phyloP scores from a whole-genome alignment of 1,140 invertebrate species.

The Agrypnia vestita region DNA sequence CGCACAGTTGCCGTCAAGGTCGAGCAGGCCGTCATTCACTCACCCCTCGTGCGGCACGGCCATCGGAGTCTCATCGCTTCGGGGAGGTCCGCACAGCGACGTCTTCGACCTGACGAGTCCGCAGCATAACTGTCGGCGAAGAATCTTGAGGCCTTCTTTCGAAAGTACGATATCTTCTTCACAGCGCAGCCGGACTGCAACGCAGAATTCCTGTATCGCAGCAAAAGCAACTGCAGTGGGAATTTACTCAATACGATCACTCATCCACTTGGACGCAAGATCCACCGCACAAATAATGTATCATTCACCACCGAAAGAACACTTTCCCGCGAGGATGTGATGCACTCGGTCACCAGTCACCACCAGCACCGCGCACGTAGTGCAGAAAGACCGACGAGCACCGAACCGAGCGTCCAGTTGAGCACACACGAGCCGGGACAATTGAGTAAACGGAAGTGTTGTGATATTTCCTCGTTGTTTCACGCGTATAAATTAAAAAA shows the following conservation, averaged over 20 bases:
- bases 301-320: slow-evolving; percentile 11
- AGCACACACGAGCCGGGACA: slow-evolving; percentile 31
- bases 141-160: not conserved
- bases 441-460: slow-evolving; percentile 47
- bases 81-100: not conserved
- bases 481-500: slow-evolving; percentile 43
- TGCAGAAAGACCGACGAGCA: not conserved
- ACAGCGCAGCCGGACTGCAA: no score
- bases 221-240: no score
- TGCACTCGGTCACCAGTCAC: not conserved
- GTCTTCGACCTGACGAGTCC: not conserved
- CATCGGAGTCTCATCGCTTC: not conserved
- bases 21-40: not conserved
- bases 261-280: no score
- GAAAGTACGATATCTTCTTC: not conserved
- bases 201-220: no score
- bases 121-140: not conserved
- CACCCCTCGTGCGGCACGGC: not conserved
- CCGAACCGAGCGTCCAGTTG: slow-evolving; percentile 18
- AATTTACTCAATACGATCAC: no score
- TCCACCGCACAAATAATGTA: no score
- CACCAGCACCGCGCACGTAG: not conserved
- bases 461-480: slow-evolving; percentile 44
- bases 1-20: no score
- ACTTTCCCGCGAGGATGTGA: slow-evolving; percentile 2